Conservation (phyloP, 2,113 vertebrate genomes). For the Actinemys pallida region DNA sequence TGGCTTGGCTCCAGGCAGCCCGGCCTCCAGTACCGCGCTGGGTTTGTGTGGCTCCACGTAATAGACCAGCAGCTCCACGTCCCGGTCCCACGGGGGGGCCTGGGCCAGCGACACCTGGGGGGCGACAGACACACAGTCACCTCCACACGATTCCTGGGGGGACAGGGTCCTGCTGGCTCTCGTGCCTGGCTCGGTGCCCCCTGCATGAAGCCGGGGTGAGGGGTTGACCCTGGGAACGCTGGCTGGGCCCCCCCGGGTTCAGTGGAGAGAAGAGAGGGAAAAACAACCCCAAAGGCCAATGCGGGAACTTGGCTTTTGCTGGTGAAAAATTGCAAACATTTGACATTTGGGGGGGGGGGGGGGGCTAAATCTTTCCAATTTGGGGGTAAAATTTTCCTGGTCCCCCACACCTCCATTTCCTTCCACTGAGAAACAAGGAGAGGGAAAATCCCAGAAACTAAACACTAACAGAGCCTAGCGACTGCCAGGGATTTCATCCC, state of each 20-base stretch:
- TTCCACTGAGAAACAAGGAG: background rate
- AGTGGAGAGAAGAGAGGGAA: background rate
- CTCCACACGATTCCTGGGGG: too few species aligned
- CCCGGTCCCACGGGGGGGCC: constrained; percentile 84
- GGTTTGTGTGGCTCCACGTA: constrained; percentile 81
- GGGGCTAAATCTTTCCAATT: background rate
- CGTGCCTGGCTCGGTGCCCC: background rate
- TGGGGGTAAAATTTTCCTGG: background rate
- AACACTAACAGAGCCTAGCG: background rate
- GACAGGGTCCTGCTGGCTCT: background rate
- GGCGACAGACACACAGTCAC: background rate
- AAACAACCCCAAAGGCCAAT: background rate
- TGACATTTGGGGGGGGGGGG: fast-evolving
- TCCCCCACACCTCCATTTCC: background rate
- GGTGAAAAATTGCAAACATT: background rate
- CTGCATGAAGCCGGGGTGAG: background rate
- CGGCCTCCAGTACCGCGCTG: constrained; percentile 81
- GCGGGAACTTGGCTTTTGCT: background rate
- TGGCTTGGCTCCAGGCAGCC: constrained; percentile 53
- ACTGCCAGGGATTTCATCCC: background rate
- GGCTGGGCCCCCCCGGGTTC: background rate
- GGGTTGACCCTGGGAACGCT: background rate
- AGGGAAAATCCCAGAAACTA: too few species aligned
- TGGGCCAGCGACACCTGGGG: constrained; percentile 81
- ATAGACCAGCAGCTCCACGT: constrained; percentile 85